Base-by-base conservation (phyloP, 2,888 invertebrate species). In the Zelleria hepariella region DNA sequence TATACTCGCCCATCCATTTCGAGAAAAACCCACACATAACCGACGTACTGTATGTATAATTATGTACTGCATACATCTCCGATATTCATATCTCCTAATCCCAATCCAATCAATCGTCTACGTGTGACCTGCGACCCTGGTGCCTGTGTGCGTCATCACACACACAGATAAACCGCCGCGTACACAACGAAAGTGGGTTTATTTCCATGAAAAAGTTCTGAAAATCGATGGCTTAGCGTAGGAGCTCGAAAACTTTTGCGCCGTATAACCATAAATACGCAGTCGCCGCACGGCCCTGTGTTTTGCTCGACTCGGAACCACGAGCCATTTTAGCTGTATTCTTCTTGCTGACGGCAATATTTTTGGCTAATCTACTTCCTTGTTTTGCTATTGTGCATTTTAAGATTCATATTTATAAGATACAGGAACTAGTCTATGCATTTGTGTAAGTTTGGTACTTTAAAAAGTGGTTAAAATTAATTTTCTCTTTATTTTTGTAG, bases 121-220 rank as follows among this genome's bases (percentile, higher is more conserved):
- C 71, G 72, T 80, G 74, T 82, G 85, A 86, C 86, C 85, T 81
- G 80, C 67, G 73, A 68, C 67, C 64, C 57, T 49, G 62, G 47
- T 59, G 57, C 15, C 58, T 72, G 80, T 83, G 78, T 76, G 76
- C 58, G 81, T 79, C 63, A 63, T 66, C 65, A 67, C 58, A 66
- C 82, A 80, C 83, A 85, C 82, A 72, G 27, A n/a, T 56, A 64
- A 61, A 61, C 48, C 59, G 54, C 68, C 67, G 68, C 76, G 74
- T 81, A 82, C 82, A 86, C 84, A 82, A 80, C 78, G 80, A 85
- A 86, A 87, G 87, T 87, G 84, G 87, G 87, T 87, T 87, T 87
- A 86, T 89, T 86, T 88, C 88, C 88, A 88, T 86, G 89, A 89
- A 89, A 89, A 89, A 89, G 86, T 89, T 89, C 88, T 84, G 87